Evolutionary conservation across 2,113 vertebrate species (phyloP).

Genomic region (Picathartes gymnocephalus): DNA sequence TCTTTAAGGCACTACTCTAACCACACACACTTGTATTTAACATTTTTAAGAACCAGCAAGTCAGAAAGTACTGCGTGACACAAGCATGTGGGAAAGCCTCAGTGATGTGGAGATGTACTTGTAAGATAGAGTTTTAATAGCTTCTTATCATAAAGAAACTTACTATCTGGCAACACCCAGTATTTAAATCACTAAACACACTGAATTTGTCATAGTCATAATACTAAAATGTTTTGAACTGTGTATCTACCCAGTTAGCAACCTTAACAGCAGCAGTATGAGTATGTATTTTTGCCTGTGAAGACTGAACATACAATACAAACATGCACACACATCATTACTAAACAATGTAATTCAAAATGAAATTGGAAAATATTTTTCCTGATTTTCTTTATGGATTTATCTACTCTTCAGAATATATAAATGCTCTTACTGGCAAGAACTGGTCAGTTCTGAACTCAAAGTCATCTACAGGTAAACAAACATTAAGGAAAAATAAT

Average conservation of each 20-base stretch:
- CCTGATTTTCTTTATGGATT: not conserved
- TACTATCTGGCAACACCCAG: not conserved
- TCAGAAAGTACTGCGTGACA: not conserved
- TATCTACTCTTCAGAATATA: not conserved
- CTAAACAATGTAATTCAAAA: not conserved
- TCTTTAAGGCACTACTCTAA: not conserved
- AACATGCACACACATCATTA: not conserved
- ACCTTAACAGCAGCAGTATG: not conserved
- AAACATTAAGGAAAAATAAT: constrained; percentile 75
- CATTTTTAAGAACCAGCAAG: not conserved
- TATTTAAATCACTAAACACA: not conserved
- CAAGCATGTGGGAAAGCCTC: not conserved
- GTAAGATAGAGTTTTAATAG: not conserved
- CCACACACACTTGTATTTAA: not conserved
- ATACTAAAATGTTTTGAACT: not conserved
- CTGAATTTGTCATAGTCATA: not conserved
- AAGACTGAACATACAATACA: not conserved
- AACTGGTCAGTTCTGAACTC: constrained; percentile 97
- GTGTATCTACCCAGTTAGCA: not conserved
- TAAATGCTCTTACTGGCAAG: constrained; percentile 82
- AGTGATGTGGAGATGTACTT: not conserved
- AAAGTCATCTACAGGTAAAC: constrained; percentile 93
- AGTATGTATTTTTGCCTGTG: not conserved
- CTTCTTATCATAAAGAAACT: not conserved
- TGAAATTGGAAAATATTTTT: not conserved